Percentiles rank a stretch among this genome's conserved stretches.
Evolutionary conservation across 2,113 vertebrate species (phyloP).

Genomic region (Brachypodius melanocephalos): DNA sequence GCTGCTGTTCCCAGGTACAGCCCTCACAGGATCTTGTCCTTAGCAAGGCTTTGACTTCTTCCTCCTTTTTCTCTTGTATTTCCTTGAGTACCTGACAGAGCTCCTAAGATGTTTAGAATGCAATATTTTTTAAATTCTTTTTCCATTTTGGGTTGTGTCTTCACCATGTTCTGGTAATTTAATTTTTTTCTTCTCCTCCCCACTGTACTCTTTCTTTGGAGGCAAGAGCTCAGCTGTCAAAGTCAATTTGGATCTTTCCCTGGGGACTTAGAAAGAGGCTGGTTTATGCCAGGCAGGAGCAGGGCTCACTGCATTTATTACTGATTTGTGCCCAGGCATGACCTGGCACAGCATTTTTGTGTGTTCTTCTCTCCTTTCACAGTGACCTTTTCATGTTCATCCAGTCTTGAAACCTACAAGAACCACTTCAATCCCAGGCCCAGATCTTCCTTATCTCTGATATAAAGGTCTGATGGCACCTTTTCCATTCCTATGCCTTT

Average conservation of each 20-base stretch:
- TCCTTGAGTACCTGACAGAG: background rate
- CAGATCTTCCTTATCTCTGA: background rate
- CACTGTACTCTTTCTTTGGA: background rate
- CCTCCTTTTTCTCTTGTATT: background rate
- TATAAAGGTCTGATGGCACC: background rate
- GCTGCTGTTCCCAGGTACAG: background rate
- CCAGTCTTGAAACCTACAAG: fast-evolving
- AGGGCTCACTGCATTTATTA: background rate
- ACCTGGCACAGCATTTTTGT: background rate
- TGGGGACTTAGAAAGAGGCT: background rate
- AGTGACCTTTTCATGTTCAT: background rate
- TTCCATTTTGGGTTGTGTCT: background rate
- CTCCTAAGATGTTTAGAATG: background rate
- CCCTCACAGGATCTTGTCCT: background rate
- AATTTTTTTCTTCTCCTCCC: background rate
- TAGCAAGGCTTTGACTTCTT: background rate
- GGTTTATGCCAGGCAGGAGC: background rate
- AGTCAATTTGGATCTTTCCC: background rate
- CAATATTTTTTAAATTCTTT: background rate
- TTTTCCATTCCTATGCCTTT: background rate
- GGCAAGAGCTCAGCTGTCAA: background rate
- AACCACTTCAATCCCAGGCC: background rate
- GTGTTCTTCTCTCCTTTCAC: background rate
- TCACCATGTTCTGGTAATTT: background rate
- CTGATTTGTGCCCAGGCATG: background rate